Base-by-base conservation (phyloP, 2,797 vertebrate genomes). In the Crenuchus spilurus region DNA sequence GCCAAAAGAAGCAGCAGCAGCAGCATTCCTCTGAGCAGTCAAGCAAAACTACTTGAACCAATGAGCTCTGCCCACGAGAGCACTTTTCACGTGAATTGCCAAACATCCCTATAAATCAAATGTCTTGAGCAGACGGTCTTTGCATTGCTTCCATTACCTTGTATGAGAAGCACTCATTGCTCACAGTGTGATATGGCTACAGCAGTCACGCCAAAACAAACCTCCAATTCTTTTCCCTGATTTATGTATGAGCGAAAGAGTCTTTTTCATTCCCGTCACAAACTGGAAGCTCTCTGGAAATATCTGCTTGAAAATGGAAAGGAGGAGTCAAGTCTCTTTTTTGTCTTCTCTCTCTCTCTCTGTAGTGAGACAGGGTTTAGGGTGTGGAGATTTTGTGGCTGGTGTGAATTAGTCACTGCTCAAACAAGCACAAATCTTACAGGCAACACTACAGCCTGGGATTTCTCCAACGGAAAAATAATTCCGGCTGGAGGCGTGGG, bases 331-430 rank as follows among this genome's bases (percentile, higher is more conserved):
- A 31, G 30, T 65, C 9, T 44, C 26, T 52, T 10, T 24, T 11
- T 49, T 4, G 10, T 3, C 37, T n/a, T 24, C 3, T 14, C 2
- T 54, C n/a, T 48, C 42, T 28, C 33, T 26, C 63, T 61, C 20
- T n/a, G 20, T 75, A 26, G 44, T 14, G 42, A 48, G 54, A 48
- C 52, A 67, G 44, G n/a, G 8, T 52, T 22, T 24, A 68, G 80
- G 80, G 75, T 71, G 80, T 76, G 67, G 75, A 84, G 72, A 64
- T 33, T 42, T 70, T 80, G 82, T 28, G 73, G 68, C 71, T 79
- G 80, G 81, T 41, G 18, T 39, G 60, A 79, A 80, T 82, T 85
- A 83, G 76, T 85, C 82, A 83, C 70, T 73, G 64, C 75, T 77
- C 69, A 82, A 82, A 83, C 77, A 82, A 82, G 70, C 70, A 30